Evolutionary conservation across 1,140 invertebrate genomes (phyloP), one percentile per base, ranked within the genome.

Genomic region (Drosophila suzukii): DNA sequence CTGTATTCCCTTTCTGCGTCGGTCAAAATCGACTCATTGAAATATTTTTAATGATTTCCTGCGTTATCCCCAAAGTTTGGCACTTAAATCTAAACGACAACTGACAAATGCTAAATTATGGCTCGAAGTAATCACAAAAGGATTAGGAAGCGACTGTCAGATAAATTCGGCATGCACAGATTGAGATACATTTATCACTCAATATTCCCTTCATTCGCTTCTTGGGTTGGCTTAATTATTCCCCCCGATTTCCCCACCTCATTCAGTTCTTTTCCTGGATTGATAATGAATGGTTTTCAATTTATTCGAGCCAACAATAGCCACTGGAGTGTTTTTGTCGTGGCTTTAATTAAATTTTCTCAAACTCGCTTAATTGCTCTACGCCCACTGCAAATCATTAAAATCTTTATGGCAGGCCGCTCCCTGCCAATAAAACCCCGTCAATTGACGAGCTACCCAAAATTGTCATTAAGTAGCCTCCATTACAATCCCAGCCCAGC

Each of bases 381-480:
- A 59, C 73, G 73, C 73, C 73, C 73, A 76, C 73, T 76, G 47
- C 36, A 46, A 76, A 76, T 82, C 79, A 76, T 88, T 83, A 72
- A 78, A 75, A 63, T 78, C 68, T 78, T 74, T 79, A 76, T 71
- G 55, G 55, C 50, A 43, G 46, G 58, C 62, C 39, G 51, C 61
- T 41, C 49, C 46, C 47, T 44, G 43, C 50, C 49, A 65, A 68
- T 82, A 75, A 85, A 85, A 77, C 50, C 41, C 67, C 59, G n/a
- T 55, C 62, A 67, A 75, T 66, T 82, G 79, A 81, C 79, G 74
- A 73, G 74, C 74, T 62, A 81, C 78, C 63, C 80, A 85, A 78
- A 86, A 82, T 78, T 82, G 79, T 82, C 83, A 86, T 86, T 82
- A 88, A 70, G 70, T 57, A 71, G 60, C 67, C 34, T 39, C 38